phyloP scores from a whole-genome alignment of 2,113 vertebrate genomes.

The Puntigrus tetrazona region DNA sequence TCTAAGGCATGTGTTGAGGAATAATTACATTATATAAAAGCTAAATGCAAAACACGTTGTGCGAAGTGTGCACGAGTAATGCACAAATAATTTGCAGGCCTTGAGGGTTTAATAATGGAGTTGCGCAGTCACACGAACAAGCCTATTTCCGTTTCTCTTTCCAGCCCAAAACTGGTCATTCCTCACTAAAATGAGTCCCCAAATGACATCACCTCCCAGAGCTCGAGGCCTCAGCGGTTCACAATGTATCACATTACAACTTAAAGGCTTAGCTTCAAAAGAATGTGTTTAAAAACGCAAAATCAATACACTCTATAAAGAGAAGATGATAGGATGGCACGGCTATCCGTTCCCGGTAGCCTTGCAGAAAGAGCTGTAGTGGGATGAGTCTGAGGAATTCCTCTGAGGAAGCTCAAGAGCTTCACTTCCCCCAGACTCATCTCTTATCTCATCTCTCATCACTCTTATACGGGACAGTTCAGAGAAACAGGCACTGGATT shows the following conservation, averaged over 20 bases:
- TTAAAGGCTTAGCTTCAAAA: not conserved
- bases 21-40: conserved; percentile 21
- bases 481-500: conserved; percentile 7
- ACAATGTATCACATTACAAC: not conserved
- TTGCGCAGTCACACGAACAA: not conserved
- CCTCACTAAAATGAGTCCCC: conserved; percentile 7
- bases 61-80: not conserved
- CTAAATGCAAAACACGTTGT: conserved; percentile 6
- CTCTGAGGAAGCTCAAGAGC: not conserved
- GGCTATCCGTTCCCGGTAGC: conserved; percentile 12
- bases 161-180: not conserved
- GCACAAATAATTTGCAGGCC: not conserved
- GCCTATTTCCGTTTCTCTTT: not conserved
- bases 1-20: conserved; percentile 12
- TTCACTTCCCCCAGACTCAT: not conserved
- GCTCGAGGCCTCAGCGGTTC: not conserved
- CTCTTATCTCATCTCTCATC: not conserved
- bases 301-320: conserved; percentile 14
- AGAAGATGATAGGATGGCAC: conserved; percentile 19
- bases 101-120: conserved; percentile 12
- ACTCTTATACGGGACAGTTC: not conserved
- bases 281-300: not conserved
- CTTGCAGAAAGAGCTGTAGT: not conserved
- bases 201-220: conserved; percentile 29
- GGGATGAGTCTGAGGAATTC: not conserved